Percentiles rank a stretch among this genome's conserved stretches.
Conservation (phyloP, 2,888 invertebrate genomes). For the Macaria liturata region DNA sequence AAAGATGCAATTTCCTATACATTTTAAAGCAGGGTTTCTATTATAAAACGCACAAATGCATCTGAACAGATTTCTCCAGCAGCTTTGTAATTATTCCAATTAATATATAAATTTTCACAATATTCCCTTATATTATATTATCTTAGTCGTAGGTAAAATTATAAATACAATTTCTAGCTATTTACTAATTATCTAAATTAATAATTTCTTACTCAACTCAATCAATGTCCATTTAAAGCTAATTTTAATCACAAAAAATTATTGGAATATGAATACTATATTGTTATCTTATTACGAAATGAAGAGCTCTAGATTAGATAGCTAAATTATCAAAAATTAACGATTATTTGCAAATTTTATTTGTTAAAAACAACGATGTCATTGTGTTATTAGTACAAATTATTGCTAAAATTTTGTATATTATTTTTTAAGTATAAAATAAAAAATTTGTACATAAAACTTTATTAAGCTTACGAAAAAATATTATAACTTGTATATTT, state of each 20-base stretch:
- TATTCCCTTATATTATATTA: constrained; percentile 15
- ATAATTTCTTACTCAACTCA: constrained; percentile 13
- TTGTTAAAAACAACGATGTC: constrained; percentile 14
- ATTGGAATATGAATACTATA: constrained; percentile 10
- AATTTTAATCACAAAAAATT: constrained; percentile 5
- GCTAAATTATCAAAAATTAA: constrained; percentile 25
- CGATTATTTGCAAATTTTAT: constrained; percentile 3
- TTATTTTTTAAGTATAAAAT: background rate
- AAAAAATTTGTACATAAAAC: constrained; percentile 7
- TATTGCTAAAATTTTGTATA: constrained; percentile 16
- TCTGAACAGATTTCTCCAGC: constrained; percentile 39
- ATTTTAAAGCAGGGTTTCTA: constrained; percentile 58
- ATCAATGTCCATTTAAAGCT: constrained; percentile 20
- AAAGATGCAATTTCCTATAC: constrained; percentile 36
- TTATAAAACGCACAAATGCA: constrained; percentile 66
- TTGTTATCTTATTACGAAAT: constrained; percentile 24
- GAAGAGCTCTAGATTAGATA: constrained; percentile 33
- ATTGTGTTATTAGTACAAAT: constrained; percentile 4
- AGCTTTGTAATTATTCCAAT: constrained; percentile 35
- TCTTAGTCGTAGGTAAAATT: constrained; percentile 9
- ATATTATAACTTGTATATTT: background rate
- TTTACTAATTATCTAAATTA: constrained; percentile 7
- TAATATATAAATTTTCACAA: constrained; percentile 8
- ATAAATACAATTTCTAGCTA: constrained; percentile 16
- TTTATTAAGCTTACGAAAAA: constrained; percentile 1